Evolutionary conservation across 2,113 vertebrate species (phyloP).

Genomic region (Gopherus flavomarginatus): DNA sequence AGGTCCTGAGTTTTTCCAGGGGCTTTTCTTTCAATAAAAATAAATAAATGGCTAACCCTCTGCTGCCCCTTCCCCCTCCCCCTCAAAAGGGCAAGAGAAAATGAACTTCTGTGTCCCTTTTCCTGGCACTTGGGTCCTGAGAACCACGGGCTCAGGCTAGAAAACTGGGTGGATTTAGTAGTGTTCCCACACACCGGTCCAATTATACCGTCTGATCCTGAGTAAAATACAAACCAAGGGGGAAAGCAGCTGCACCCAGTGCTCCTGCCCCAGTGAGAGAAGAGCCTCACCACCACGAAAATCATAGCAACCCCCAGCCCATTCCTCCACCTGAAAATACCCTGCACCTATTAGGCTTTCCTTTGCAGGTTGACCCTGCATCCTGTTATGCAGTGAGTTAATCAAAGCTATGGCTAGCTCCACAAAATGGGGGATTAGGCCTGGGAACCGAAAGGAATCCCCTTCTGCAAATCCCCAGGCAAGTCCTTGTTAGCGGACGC

Average conservation of each 20-base stretch:
- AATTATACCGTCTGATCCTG: not conserved
- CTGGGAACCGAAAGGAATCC: constrained; percentile 1
- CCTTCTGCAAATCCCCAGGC: constrained; percentile 19
- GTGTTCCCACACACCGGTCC: not conserved
- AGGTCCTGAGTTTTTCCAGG: not conserved
- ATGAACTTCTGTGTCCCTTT: not conserved
- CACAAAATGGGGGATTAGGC: constrained; percentile 29
- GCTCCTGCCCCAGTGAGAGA: not conserved
- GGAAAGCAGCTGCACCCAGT: not conserved
- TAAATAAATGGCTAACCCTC: not conserved
- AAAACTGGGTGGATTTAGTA: not conserved
- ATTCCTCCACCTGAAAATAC: not conserved
- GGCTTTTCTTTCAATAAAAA: not conserved
- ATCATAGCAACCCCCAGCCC: not conserved
- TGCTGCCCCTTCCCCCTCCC: not conserved
- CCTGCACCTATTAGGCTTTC: not conserved
- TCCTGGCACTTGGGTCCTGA: not conserved
- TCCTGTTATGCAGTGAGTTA: not conserved
- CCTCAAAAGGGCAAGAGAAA: not conserved
- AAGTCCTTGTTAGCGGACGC: constrained; percentile 23
- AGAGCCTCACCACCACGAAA: not conserved
- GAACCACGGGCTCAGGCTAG: no score
- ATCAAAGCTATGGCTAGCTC: not conserved
- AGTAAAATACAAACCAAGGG: not conserved
- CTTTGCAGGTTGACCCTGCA: not conserved